Base-by-base conservation (phyloP, 2,888 invertebrate genomes). In the Chaitophorus viminalis region DNA sequence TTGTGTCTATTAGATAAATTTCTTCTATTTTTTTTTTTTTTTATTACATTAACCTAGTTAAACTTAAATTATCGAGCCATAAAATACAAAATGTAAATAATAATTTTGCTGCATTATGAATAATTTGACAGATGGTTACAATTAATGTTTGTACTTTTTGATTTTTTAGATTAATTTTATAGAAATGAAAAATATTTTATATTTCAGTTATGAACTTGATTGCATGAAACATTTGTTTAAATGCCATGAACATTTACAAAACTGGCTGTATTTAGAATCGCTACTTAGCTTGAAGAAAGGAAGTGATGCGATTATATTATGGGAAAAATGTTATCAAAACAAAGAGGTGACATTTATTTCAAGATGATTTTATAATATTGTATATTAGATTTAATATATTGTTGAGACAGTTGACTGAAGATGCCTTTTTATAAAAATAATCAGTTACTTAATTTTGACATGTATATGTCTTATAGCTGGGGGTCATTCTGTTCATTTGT, bases 231-330 rank as follows among this genome's bases (percentile, higher is more conserved):
- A 74, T 87, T 79, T 87, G 39, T 79, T 87, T n/a, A 39, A 79
- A 25, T 87, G 86, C 14, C 86, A 87, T 74, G 31, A 54, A 31
- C 31, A 74, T 74, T 79, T 87, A 39, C 79, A 79, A 4, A 65
- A 87, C n/a, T 87, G 86, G 86, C 18, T 18, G 8, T 87, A 79
- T 81, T 29, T 87, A 60, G 74, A 79, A 60, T 78, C 86, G 6
- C 39, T 87, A 6, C 52, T 81, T 72, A 79, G 78, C 31, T 36
- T 79, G 21, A 87, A 79, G 9, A 60, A 54, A 87, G 79, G 60
- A 39, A 79, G 39, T 65, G 86, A 87, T 72, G 36, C 72, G 31
- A 18, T 87, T 39, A 8, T 74, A 4, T 3, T n/a, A 18, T 87
- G 86, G 86, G 79, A 79, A 74, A 79, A 72, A 31, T 79, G 79